Evolutionary conservation across 2,888 invertebrate genomes (phyloP).

Genomic region (Nasonia oneida): DNA sequence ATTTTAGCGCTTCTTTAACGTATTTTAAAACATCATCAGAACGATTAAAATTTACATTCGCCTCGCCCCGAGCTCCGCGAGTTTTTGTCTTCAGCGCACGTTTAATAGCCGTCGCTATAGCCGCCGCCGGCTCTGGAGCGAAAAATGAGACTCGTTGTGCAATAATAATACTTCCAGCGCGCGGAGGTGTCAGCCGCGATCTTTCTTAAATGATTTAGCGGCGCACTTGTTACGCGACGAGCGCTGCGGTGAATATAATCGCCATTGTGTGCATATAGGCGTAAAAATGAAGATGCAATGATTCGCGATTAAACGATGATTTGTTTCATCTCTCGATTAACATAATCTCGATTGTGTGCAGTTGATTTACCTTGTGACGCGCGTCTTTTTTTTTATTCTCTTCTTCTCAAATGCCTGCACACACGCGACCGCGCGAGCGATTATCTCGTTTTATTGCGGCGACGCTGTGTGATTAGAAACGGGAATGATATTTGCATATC

Average conservation of each 20-base stretch:
- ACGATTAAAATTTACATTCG: conserved; percentile 53
- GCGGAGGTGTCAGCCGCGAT: not conserved
- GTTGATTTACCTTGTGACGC: not conserved
- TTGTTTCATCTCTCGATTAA: not conserved
- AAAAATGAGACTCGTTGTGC: conserved; percentile 21
- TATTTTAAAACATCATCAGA: conserved; percentile 48
- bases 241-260: not conserved
- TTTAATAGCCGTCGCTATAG: conserved; percentile 29
- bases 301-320: conserved; percentile 17
- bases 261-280: not conserved
- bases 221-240: conserved; percentile 30
- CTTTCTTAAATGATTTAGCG: conserved; percentile 32
- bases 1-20: conserved; percentile 53
- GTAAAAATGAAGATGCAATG: conserved; percentile 6
- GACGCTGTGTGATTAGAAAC: conserved; percentile 25
- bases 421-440: not conserved
- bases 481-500: conserved; percentile 18
- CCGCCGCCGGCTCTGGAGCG: not conserved
- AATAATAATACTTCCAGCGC: conserved; percentile 3
- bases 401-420: not conserved
- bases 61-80: conserved; percentile 1
- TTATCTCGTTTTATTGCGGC: not conserved
- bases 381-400: not conserved
- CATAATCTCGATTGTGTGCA: not conserved
- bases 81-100: conserved; percentile 34